Evolutionary conservation across 2,113 vertebrate genomes (phyloP).

Genomic region (Steatornis caripensis): DNA sequence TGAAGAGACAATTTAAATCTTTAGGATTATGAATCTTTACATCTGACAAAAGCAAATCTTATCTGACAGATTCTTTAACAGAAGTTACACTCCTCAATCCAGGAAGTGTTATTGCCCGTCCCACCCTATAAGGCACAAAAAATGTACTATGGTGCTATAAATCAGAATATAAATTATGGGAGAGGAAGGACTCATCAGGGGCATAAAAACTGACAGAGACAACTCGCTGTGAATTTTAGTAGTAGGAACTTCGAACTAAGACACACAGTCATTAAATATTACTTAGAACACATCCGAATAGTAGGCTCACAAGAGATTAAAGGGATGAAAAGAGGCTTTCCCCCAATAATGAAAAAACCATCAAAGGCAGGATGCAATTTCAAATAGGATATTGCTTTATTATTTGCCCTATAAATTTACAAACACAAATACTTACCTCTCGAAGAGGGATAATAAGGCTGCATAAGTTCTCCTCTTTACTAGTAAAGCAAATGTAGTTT

Average conservation of each 20-base stretch:
- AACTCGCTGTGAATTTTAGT: background rate
- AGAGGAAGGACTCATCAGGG: background rate
- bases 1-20: background rate
- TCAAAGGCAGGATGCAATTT: background rate
- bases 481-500: slow-evolving; percentile 98
- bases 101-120: background rate
- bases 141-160: background rate
- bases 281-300: background rate
- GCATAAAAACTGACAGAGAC: background rate
- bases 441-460: slow-evolving; percentile 97
- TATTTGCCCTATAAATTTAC: background rate
- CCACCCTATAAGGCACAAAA: background rate
- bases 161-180: background rate
- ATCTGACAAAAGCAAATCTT: background rate
- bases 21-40: background rate
- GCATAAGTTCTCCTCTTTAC: slow-evolving; percentile 92
- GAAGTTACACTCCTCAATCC: background rate
- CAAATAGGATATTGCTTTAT: background rate
- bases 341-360: background rate
- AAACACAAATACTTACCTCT: slow-evolving; percentile 75
- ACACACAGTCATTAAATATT: background rate
- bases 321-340: background rate
- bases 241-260: background rate
- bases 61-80: background rate
- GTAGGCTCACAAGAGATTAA: background rate